Base-by-base conservation (phyloP, 2,888 invertebrate species). In the Pherbina coryleti region DNA sequence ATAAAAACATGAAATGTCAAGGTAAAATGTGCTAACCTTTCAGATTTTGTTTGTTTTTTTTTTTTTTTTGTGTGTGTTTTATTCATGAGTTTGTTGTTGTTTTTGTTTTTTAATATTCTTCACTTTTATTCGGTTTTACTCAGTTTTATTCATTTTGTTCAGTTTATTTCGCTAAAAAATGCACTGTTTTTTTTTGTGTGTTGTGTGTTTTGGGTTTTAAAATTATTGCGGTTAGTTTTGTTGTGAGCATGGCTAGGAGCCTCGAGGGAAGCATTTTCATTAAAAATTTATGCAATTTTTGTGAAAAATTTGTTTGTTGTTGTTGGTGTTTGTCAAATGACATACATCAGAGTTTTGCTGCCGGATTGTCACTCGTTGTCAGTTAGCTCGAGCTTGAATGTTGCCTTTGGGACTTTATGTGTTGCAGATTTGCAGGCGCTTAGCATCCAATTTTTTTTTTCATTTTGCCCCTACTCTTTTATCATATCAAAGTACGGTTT, bases 241-340 rank as follows among this genome's bases (percentile, higher is more conserved):
- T 28, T 22, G 19, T 70, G 28, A 70, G 19, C 28, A n/a, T n/a
- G 64, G 64, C 31, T 34, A 71, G 19, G 34, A 73, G 34, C 53
- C 82, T 79, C 79, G 77, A 75, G 82, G 81, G 80, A 81, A 73
- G 74, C 80, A 82, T 80, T 82, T 82, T 83, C 82, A 85, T 85
- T 84, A 84, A 84, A 85, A 85, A 86, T 86, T 81, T 84, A 84
- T 84, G 83, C 82, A 84, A 85, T 84, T 85, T 83, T 80, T 83
- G 19, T 66, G 75, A 37, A 75, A n/a, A 69, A 49, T 31, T 69
- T 7, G 55, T 53, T 74, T 37, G 49, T 69, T 76, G 28, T 71
- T 64, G 55, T 76, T 78, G 25, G 75, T 72, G 55, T 77, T 73
- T 73, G 77, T 53, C 57, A 69, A 74, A 49, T 69, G 60, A 49